A percentile compares a stretch with the other conserved stretches of the same genome.
Conservation (phyloP, 2,797 vertebrate species). For the Pseudochirops cupreus region DNA sequence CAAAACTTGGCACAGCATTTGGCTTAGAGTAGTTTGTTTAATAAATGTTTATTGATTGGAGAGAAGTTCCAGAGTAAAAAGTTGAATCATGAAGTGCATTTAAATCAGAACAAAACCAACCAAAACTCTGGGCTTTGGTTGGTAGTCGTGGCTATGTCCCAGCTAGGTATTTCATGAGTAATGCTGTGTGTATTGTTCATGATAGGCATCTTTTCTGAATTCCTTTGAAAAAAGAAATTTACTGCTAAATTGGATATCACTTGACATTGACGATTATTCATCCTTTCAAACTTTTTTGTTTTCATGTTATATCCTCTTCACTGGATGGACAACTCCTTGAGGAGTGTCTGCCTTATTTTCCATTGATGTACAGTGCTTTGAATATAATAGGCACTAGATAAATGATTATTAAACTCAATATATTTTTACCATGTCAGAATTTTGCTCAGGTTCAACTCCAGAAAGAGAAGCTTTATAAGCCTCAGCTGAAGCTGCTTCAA, state of each 20-base stretch:
- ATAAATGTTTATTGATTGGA: not conserved
- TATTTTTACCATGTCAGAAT: not conserved
- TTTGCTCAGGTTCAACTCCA: not conserved
- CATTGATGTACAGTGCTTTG: not conserved
- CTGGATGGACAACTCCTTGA: not conserved
- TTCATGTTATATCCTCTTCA: not conserved
- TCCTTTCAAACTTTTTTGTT: not conserved
- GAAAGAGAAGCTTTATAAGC: not conserved
- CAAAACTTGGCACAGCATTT: not conserved
- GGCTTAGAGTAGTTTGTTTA: not conserved
- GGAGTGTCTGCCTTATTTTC: not conserved
- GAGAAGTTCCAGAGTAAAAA: not conserved
- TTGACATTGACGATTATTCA: not conserved
- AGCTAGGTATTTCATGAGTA: not conserved
- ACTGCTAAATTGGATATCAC: not conserved
- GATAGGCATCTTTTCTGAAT: not conserved
- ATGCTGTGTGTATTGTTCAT: not conserved
- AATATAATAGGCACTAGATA: not conserved
- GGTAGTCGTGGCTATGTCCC: not conserved
- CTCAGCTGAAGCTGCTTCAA: not conserved
- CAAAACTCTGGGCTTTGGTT: not conserved
- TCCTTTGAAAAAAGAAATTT: not conserved
- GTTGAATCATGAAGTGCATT: not conserved
- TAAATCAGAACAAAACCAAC: not conserved
- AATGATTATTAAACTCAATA: not conserved